A percentile compares a stretch with the other conserved stretches of the same genome.
These are phyloP conservation scores for Myiozetetes cayanensis DNA, from an alignment of 2,113 vertebrate species.

Conservation along the genomic window DNA sequence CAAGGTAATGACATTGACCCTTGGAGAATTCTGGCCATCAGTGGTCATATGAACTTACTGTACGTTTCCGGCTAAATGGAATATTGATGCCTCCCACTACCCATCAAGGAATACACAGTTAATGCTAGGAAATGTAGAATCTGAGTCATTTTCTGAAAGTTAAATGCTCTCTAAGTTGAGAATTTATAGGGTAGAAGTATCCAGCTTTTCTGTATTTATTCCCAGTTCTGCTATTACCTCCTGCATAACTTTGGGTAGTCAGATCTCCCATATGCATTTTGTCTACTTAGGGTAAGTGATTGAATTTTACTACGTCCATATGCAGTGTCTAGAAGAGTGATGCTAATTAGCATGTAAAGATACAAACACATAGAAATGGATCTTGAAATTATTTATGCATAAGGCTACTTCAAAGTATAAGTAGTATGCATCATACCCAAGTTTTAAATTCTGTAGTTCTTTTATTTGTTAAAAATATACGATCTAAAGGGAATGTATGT, in stretches of 20 bases:
- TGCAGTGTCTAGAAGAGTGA: not conserved
- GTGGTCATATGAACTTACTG: not conserved
- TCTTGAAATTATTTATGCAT: not conserved
- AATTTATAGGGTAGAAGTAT: not conserved
- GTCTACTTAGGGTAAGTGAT: not conserved
- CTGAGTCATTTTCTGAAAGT: not conserved
- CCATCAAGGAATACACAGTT: not conserved
- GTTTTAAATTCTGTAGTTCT: not conserved
- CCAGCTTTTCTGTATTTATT: not conserved
- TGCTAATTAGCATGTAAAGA: not conserved
- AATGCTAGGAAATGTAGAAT: not conserved
- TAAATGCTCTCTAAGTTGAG: not conserved
- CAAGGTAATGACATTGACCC: not conserved
- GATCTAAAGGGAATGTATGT: not conserved
- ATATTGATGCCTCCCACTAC: not conserved
- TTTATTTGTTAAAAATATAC: not conserved
- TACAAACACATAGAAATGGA: not conserved
- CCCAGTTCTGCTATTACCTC: not conserved
- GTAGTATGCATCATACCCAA: not conserved
- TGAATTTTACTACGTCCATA: not conserved
- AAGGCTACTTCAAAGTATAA: not conserved
- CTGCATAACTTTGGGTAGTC: not conserved
- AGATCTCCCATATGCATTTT: not conserved
- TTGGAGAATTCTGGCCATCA: not conserved
- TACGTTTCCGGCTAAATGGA: not conserved